Conservation (phyloP, 2,113 vertebrate genomes). For the Eidolon helvum region DNA sequence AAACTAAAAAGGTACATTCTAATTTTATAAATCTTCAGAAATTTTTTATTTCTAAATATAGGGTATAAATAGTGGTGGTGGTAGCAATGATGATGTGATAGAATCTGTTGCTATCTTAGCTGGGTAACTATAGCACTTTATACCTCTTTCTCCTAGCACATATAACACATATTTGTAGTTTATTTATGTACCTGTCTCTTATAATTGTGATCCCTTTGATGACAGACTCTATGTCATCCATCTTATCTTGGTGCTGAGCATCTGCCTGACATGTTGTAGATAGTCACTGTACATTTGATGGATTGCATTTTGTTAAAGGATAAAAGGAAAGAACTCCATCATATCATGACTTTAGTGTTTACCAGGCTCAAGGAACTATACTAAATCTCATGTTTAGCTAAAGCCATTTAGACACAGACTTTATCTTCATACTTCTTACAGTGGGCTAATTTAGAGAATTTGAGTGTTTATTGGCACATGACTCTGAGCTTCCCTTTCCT, state of each 20-base stretch:
- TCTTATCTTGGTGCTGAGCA: background rate
- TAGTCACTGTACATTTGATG: background rate
- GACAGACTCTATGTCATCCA: background rate
- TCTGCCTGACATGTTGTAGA: background rate
- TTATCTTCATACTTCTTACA: background rate
- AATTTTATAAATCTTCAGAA: background rate
- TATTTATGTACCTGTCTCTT: background rate
- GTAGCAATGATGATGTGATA: background rate
- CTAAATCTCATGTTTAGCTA: background rate
- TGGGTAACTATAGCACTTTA: background rate
- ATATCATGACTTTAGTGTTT: background rate
- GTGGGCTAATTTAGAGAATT: background rate
- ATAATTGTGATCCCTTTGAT: background rate
- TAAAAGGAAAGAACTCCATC: background rate
- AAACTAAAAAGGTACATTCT: background rate
- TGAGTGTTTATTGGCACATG: background rate
- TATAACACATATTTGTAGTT: background rate
- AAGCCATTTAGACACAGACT: background rate
- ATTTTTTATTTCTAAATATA: slow-evolving; percentile 28
- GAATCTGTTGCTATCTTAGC: background rate
- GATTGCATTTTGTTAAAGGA: slow-evolving; percentile 39
- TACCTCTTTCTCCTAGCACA: background rate
- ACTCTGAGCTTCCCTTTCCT: background rate
- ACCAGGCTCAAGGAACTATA: background rate
- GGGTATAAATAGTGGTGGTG: background rate